phyloP scores from a whole-genome alignment of 2,888 invertebrate species.

The Empis livida region DNA sequence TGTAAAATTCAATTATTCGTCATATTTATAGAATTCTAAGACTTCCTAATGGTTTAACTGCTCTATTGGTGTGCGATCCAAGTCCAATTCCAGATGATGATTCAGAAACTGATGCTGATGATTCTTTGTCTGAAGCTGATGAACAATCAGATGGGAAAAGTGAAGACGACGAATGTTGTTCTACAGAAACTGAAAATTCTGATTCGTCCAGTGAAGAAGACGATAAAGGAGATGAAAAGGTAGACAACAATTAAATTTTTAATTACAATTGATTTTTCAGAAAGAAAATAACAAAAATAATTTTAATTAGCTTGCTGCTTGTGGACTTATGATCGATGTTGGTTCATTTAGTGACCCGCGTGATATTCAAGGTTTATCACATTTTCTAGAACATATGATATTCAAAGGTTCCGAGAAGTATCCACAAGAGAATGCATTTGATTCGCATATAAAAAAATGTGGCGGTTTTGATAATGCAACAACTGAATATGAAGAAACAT shows the following conservation, averaged over 20 bases:
- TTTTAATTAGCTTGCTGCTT: slow-evolving; percentile 48
- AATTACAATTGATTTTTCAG: slow-evolving; percentile 13
- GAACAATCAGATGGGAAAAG: background rate
- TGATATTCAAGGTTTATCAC: slow-evolving; percentile 69
- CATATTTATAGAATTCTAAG: slow-evolving; percentile 43
- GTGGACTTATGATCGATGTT: slow-evolving; percentile 60
- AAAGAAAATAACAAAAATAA: no score
- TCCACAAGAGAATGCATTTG: slow-evolving; percentile 74
- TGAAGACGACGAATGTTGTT: slow-evolving; percentile 16
- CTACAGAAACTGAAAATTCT: slow-evolving; percentile 17
- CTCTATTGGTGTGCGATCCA: slow-evolving; percentile 56
- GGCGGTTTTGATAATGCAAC: slow-evolving; percentile 80
- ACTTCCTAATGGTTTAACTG: slow-evolving; percentile 57
- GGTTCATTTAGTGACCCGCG: slow-evolving; percentile 69
- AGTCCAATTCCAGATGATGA: slow-evolving; percentile 27
- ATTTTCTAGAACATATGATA: slow-evolving; percentile 82
- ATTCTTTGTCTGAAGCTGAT: slow-evolving; percentile 17
- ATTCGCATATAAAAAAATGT: slow-evolving; percentile 65
- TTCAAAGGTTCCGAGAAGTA: slow-evolving; percentile 90
- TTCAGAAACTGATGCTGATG: slow-evolving; percentile 6
- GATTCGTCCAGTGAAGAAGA: slow-evolving; percentile 14
- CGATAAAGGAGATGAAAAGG: slow-evolving; percentile 19
- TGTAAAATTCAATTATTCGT: no score
- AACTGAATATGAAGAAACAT: slow-evolving; percentile 76
- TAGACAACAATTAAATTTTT: slow-evolving; percentile 9